Percentiles rank a stretch among this genome's conserved stretches.
phyloP scores from a whole-genome alignment of 92 coral and sea anemone species.

The Galaxea fascicularis region DNA sequence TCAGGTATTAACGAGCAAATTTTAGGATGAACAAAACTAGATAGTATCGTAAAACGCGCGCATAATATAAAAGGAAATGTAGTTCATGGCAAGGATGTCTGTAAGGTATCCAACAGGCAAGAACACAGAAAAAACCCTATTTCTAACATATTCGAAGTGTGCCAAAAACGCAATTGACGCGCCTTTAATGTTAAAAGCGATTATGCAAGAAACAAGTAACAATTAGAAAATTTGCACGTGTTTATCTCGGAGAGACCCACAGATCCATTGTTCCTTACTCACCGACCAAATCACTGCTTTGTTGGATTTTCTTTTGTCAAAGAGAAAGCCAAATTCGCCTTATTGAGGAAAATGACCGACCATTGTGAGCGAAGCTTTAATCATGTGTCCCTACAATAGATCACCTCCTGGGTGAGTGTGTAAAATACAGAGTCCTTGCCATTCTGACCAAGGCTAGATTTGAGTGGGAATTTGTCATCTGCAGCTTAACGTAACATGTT shows the following conservation, averaged over 20 bases:
- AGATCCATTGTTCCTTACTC: slow-evolving; percentile 68
- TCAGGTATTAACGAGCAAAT: slow-evolving; percentile 20
- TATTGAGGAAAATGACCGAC: slow-evolving; percentile 51
- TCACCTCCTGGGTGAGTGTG: slow-evolving; percentile 40
- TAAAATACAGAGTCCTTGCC: neutral
- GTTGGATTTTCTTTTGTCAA: slow-evolving; percentile 71
- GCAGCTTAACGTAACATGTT: slow-evolving; percentile 10
- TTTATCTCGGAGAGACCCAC: slow-evolving; percentile 46
- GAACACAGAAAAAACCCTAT: slow-evolving; percentile 10
- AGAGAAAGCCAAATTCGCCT: slow-evolving; percentile 40
- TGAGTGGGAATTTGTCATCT: slow-evolving; percentile 73
- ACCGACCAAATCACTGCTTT: slow-evolving; percentile 70
- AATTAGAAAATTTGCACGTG: slow-evolving; percentile 72
- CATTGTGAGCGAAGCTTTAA: slow-evolving; percentile 25
- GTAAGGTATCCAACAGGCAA: neutral
- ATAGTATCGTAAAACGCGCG: neutral
- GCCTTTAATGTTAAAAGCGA: slow-evolving; percentile 28
- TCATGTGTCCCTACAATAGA: slow-evolving; percentile 43
- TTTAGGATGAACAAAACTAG: slow-evolving; percentile 9
- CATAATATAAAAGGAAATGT: neutral
- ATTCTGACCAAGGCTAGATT: neutral
- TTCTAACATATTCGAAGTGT: slow-evolving; percentile 25
- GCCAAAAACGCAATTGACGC: slow-evolving; percentile 40
- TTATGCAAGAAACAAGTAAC: slow-evolving; percentile 54
- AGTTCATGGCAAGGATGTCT: neutral